Evolutionary conservation across 2,113 vertebrate genomes (phyloP).

Genomic region (Camelus bactrianus): DNA sequence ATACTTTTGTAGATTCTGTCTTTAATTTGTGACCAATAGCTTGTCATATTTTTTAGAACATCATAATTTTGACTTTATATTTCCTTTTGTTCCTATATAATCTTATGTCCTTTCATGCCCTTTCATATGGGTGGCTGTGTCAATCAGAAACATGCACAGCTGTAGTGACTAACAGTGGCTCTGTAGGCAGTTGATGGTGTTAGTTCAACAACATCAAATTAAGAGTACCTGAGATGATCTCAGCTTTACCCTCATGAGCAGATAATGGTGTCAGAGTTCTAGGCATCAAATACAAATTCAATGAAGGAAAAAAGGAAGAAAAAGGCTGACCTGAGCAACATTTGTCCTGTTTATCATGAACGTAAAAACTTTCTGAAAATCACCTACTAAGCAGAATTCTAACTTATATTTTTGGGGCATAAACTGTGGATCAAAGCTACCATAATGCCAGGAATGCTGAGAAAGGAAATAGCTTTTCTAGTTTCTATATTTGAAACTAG

Average conservation of each 20-base stretch:
- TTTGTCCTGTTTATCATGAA: neutral
- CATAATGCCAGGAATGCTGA: neutral
- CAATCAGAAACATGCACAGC: neutral
- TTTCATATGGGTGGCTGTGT: neutral
- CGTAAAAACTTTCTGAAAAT: slow-evolving; percentile 10
- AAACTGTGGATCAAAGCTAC: neutral
- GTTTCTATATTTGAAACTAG: neutral
- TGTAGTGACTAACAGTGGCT: neutral
- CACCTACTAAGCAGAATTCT: neutral
- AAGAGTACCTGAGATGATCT: neutral
- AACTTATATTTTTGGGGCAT: neutral
- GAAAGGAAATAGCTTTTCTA: neutral
- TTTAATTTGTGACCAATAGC: neutral
- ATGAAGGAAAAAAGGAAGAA: neutral
- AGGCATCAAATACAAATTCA: neutral
- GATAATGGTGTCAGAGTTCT: neutral
- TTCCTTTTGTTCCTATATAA: neutral
- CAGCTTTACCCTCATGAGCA: neutral
- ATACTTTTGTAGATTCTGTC: neutral
- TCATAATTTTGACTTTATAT: neutral
- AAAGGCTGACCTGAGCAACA: neutral
- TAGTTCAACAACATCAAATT: neutral
- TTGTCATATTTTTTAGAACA: neutral
- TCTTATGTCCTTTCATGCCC: neutral
- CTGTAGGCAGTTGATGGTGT: neutral